phyloP scores from a whole-genome alignment of 2,797 vertebrate genomes.

The Anguilla megastoma region DNA sequence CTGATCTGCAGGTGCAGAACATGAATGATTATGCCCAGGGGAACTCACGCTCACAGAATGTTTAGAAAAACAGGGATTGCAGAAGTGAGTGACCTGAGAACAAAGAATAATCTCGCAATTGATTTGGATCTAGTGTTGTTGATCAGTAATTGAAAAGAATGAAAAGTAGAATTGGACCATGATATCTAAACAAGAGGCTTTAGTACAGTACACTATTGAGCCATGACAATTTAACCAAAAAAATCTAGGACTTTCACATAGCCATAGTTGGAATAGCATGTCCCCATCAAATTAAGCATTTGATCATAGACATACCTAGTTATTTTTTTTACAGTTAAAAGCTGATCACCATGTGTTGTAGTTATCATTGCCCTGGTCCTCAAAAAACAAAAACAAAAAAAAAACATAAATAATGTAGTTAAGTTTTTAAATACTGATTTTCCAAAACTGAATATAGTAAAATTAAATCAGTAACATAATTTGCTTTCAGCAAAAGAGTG shows the following conservation, averaged over 20 bases:
- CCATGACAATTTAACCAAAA: background rate
- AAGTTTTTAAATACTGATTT: background rate
- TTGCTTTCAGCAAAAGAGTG: background rate
- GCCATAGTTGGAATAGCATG: background rate
- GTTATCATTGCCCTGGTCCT: background rate
- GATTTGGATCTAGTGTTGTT: background rate
- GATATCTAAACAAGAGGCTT: background rate
- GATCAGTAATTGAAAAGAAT: background rate
- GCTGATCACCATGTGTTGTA: background rate
- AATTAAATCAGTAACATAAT: background rate
- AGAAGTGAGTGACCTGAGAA: background rate
- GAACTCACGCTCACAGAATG: background rate
- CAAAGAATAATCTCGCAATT: background rate
- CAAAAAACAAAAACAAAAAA: background rate
- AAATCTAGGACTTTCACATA: background rate
- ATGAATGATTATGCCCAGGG: background rate
- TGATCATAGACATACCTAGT: too few relatives aligned
- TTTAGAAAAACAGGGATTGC: background rate
- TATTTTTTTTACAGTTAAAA: too few relatives aligned
- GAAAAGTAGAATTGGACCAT: background rate
- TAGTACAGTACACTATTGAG: background rate
- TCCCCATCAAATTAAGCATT: too few relatives aligned
- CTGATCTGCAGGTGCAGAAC: background rate
- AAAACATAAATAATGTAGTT: background rate
- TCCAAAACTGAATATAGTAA: background rate